These are phyloP conservation scores for Gorsachius goisagi DNA, from an alignment of 2,113 vertebrate species.

Conservation along the genomic window DNA sequence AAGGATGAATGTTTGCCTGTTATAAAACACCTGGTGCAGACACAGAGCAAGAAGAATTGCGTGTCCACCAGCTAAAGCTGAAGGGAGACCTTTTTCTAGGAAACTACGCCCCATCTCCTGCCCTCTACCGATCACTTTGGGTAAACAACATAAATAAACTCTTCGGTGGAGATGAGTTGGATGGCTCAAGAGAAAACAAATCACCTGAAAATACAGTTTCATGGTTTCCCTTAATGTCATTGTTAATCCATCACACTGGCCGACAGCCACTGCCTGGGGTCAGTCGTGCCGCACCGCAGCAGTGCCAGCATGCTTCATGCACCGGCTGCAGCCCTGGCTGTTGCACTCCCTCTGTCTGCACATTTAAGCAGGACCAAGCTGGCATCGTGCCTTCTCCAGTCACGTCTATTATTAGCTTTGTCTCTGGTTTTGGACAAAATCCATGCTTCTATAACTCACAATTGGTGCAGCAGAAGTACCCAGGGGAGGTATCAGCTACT, in stretches of 20 bases:
- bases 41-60: constrained; percentile 38
- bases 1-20: constrained; percentile 10
- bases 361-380: background rate
- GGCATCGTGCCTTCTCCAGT: background rate
- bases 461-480: background rate
- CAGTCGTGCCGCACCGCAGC: background rate
- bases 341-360: background rate
- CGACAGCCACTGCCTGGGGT: background rate
- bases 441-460: background rate
- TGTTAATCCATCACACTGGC: background rate
- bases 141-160: constrained; percentile 38
- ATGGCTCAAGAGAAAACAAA: background rate
- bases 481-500: background rate
- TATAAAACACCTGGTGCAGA: constrained; percentile 31
- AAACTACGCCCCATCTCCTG: constrained; percentile 1
- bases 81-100: background rate
- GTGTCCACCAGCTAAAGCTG: background rate
- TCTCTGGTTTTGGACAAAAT: background rate
- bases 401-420: background rate
- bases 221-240: background rate
- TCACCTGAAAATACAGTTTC: background rate
- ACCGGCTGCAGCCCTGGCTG: background rate
- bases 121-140: background rate
- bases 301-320: background rate
- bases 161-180: background rate